Percentiles rank a stretch among this genome's conserved stretches.
Evolutionary conservation across 64 coral and sea anemone species (phyloP).

Genomic region (Acropora tenuis): DNA sequence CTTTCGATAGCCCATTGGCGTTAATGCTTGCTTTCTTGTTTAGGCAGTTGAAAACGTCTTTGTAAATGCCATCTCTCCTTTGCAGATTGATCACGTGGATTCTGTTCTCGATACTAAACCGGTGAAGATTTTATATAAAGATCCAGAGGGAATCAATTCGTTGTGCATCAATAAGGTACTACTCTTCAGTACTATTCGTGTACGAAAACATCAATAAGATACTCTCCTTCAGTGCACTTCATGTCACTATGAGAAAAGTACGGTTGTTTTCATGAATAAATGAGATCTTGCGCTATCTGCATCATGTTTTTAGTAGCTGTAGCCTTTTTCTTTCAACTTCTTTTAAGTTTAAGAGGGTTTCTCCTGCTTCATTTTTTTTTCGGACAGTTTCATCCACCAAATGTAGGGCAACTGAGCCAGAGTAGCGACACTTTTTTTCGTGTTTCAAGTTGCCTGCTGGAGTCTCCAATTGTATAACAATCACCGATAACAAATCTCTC

Average conservation of each 20-base stretch:
- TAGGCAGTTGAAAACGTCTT: neutral
- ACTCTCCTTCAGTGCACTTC: no score
- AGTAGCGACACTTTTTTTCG: neutral
- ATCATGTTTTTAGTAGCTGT: no score
- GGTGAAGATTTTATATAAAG: slow-evolving; percentile 70
- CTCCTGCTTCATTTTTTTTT: no score
- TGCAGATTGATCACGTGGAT: slow-evolving; percentile 55
- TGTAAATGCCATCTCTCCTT: neutral
- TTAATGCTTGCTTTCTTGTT: neutral
- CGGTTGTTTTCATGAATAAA: no score
- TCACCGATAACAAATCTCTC: no score
- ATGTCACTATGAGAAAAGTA: no score
- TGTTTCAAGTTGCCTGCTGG: no score
- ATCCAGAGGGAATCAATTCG: slow-evolving; percentile 76
- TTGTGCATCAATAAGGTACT: slow-evolving; percentile 81
- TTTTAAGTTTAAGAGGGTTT: neutral
- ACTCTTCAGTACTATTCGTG: neutral
- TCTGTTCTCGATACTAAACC: slow-evolving; percentile 3
- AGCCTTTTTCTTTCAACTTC: neutral
- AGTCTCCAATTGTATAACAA: no score
- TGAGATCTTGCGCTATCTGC: no score
- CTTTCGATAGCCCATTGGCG: no score
- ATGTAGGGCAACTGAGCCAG: neutral
- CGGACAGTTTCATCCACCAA: neutral
- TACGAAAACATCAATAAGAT: no score